These are phyloP conservation scores for Phalera bucephala DNA, from an alignment of 2,888 invertebrate species.

Conservation along the genomic window DNA sequence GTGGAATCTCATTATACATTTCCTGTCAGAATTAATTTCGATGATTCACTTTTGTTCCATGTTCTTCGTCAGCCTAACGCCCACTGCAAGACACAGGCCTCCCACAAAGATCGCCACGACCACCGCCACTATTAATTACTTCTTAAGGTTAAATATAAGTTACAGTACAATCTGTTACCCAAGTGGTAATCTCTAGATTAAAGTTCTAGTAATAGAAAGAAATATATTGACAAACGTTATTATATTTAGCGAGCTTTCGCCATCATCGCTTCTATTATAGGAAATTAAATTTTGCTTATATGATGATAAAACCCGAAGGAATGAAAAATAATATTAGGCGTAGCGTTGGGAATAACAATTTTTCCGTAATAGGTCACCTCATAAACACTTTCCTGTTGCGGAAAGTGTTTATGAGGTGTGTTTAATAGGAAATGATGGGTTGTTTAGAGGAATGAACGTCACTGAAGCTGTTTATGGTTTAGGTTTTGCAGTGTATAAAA, in stretches of 20 bases:
- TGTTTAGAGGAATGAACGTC: constrained; percentile 11
- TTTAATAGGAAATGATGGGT: constrained; percentile 39
- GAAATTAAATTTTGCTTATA: constrained; percentile 25
- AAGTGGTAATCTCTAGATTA: constrained; percentile 1
- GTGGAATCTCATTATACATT: too few species aligned
- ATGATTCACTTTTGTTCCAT: too few species aligned
- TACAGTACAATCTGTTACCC: neutral
- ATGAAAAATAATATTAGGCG: constrained; percentile 17
- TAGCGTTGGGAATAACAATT: constrained; percentile 22
- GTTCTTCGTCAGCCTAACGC: too few species aligned
- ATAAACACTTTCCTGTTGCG: too few species aligned
- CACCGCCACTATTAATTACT: too few species aligned
- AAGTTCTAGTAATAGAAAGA: constrained; percentile 4
- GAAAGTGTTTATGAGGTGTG: constrained; percentile 33
- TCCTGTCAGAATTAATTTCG: too few species aligned
- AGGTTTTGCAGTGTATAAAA: too few species aligned
- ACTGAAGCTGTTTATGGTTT: constrained; percentile 8
- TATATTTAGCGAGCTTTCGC: constrained; percentile 19
- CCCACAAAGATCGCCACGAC: too few species aligned
- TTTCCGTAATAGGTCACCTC: constrained; percentile 18
- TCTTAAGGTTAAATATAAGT: too few species aligned
- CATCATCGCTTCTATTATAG: constrained; percentile 20
- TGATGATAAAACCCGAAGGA: constrained; percentile 20
- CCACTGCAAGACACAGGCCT: too few species aligned
- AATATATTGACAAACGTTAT: constrained; percentile 21